These are phyloP conservation scores for Diplodus sargus DNA, from an alignment of 2,797 vertebrate genomes.

Conservation along the genomic window DNA sequence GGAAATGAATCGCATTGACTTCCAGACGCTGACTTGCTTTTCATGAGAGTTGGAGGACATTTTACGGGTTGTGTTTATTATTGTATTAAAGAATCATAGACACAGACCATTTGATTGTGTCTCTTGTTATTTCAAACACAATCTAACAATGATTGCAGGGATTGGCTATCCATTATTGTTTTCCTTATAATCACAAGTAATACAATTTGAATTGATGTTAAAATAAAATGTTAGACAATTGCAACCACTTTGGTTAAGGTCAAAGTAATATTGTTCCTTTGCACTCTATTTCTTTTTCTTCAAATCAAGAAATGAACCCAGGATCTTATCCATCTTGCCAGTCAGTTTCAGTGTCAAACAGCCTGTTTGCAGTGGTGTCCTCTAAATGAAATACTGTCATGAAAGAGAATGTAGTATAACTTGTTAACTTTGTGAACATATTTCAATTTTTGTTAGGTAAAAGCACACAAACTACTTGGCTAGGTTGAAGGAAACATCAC, in stretches of 20 bases:
- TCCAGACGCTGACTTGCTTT: constrained; percentile 7
- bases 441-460: too few species aligned
- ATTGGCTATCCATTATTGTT: not conserved
- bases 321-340: too few species aligned
- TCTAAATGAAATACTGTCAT: not conserved
- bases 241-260: not conserved
- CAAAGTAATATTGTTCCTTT: not conserved
- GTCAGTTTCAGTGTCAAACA: not conserved
- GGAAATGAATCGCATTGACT: constrained; percentile 25
- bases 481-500: too few species aligned
- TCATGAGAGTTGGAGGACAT: not conserved
- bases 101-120: too few species aligned
- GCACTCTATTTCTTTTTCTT: too few species aligned
- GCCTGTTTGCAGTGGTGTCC: not conserved
- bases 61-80: not conserved
- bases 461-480: too few species aligned
- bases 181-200: not conserved
- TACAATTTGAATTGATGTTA: not conserved
- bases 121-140: too few species aligned
- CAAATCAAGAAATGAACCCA: too few species aligned
- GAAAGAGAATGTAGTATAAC: not conserved
- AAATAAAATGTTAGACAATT: not conserved
- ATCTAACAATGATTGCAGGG: too few species aligned
- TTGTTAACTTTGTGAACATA: too few species aligned
- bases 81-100: too few species aligned